Conservation (phyloP, 2,113 vertebrate species). For the Coptodon bakossiorum region DNA sequence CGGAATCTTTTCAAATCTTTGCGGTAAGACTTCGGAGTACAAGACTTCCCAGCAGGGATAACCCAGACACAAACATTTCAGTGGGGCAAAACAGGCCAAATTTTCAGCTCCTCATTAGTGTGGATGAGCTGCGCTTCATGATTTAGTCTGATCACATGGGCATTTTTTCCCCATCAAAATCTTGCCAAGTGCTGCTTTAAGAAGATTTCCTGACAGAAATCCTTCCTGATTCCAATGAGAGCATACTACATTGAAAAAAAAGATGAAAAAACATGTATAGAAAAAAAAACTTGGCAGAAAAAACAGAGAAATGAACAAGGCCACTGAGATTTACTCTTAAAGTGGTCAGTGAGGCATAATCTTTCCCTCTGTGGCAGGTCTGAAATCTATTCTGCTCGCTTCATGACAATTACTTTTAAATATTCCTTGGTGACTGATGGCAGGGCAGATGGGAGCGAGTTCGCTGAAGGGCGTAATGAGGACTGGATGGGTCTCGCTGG, state of each 20-base stretch:
- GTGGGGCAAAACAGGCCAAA: constrained; percentile 10
- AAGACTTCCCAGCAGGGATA: neutral
- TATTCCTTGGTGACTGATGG: constrained; percentile 55
- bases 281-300: neutral
- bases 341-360: constrained; percentile 37
- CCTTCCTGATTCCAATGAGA: constrained; percentile 13
- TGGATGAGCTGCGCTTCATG: constrained; percentile 10
- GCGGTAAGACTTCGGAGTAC: neutral
- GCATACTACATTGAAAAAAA: neutral
- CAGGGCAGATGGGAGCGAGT: constrained; percentile 1
- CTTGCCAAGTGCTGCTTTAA: constrained; percentile 45
- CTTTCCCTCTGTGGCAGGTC: constrained; percentile 28
- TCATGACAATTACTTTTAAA: constrained; percentile 22
- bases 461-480: constrained; percentile 16
- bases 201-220: constrained; percentile 46
- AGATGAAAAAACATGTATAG: neutral
- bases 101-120: constrained; percentile 34
- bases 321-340: neutral
- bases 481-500: neutral
- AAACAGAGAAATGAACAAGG: constrained; percentile 5
- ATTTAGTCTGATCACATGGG: constrained; percentile 17
- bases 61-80: neutral
- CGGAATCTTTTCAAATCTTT: neutral
- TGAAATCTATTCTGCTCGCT: constrained; percentile 25
- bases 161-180: neutral